A percentile compares a stretch with the other conserved stretches of the same genome.
phyloP scores from a whole-genome alignment of 2,113 vertebrate species.

The Mustela lutreola region DNA sequence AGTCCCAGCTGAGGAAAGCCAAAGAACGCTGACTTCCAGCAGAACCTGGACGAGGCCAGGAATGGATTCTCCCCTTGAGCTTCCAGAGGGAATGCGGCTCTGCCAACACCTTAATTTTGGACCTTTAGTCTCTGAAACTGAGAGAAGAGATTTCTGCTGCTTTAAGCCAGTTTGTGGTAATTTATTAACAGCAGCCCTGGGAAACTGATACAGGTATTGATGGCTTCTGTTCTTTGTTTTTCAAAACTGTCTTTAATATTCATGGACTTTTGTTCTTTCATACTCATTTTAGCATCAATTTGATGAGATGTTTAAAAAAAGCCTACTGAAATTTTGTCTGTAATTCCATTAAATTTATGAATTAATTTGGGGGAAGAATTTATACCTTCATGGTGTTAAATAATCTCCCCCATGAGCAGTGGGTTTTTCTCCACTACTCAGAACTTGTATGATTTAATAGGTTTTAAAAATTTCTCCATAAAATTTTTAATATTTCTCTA shows the following conservation, averaged over 20 bases:
- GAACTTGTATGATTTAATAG: neutral
- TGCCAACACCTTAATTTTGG: neutral
- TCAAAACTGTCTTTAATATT: slow-evolving; percentile 12
- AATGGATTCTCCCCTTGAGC: neutral
- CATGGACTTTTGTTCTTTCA: neutral
- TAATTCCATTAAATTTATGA: slow-evolving; percentile 15
- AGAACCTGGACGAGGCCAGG: neutral
- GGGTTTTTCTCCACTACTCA: neutral
- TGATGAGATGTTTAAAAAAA: slow-evolving; percentile 42
- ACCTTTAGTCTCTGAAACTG: neutral
- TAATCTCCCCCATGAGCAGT: neutral
- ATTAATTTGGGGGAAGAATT: neutral
- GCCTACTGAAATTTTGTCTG: slow-evolving; percentile 2
- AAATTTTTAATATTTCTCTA: slow-evolving; percentile 42
- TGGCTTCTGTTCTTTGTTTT: neutral
- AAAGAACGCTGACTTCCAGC: neutral
- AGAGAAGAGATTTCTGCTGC: neutral
- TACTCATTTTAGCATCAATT: slow-evolving; percentile 10
- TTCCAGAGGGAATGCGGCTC: neutral
- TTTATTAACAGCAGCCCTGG: neutral
- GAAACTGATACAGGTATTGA: neutral
- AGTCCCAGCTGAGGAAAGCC: neutral
- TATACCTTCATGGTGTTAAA: neutral
- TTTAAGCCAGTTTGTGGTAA: neutral
- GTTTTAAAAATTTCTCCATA: slow-evolving; percentile 5